Conservation (phyloP, 2,888 invertebrate genomes). For the Mantis religiosa region DNA sequence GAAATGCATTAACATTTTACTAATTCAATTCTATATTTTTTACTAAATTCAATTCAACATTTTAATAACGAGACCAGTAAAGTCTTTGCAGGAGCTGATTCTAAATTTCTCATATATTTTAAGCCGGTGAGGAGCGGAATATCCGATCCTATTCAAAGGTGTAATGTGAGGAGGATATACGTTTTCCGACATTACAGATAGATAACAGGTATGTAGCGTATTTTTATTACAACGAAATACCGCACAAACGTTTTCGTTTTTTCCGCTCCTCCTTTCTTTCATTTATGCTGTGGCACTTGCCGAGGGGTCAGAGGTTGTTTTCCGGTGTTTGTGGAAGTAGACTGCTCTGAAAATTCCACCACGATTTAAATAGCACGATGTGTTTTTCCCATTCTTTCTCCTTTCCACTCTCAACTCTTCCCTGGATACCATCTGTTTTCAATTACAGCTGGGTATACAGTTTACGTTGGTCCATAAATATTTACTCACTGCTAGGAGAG, state of each 20-base stretch:
- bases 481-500: neutral
- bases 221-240: neutral
- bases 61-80: too few relatives aligned
- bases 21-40: too few relatives aligned
- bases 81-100: too few relatives aligned
- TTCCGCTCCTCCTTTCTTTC: neutral
- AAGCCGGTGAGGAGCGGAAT: too few relatives aligned
- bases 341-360: neutral
- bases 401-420: neutral
- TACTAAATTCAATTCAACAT: too few relatives aligned
- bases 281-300: neutral
- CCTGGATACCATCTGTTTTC: constrained; percentile 7
- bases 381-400: neutral
- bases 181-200: neutral
- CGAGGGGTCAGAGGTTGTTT: neutral
- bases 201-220: neutral
- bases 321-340: neutral
- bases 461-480: constrained; percentile 1
- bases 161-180: too few relatives aligned
- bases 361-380: neutral
- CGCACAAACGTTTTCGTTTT: neutral
- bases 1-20: too few relatives aligned
- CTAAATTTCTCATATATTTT: too few relatives aligned
- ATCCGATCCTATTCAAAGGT: neutral
- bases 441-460: neutral